Base-by-base conservation (phyloP, 1,140 invertebrate species). In the Neelides sp. region DNA sequence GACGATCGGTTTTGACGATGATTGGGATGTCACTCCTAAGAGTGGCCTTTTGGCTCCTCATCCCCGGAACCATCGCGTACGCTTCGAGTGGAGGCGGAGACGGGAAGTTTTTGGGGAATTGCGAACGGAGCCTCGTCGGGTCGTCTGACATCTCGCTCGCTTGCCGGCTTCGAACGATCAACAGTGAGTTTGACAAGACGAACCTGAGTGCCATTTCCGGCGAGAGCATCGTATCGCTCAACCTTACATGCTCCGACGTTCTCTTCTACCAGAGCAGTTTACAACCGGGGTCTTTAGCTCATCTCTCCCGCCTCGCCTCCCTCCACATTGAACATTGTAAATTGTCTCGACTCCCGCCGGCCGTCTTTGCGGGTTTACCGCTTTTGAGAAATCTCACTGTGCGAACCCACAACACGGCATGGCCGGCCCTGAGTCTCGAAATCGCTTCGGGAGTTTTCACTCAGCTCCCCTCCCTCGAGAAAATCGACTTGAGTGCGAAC, bases 241-340 rank as follows among this genome's bases (percentile, higher is more conserved):
- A 76, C 61, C 79, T 90, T 43, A 73, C 80, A 54, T 90, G 86
- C 67, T 82, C 81, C 60, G 75, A 82, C 60, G 73, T 78, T 48
- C 75, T 83, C 48, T 76, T 80, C 71, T 78, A 79, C 42, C 75
- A 77, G 59, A 81, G 78, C 63, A 76, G 76, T 35, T 67, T 85
- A 59, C 78, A 86, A 63, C 76, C 84, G 47, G 74, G 78, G 41
- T 82, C 82, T 63, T 85, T 92, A 61, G 72, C 79, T 10, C 83
- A 88, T 68, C 69, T 92, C 55, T 74, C 77, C 43, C 77, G 81
- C 54, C 70, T 92, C 39, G 73, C 79, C 61, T 80, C 83, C 64
- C 73, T 92, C 49, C 75, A 79, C 58, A 74, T 92, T 59, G 82
- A 85, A 65, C 78, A 83, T 63, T 93, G 89, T 73, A 87, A 88